A percentile compares a stretch with the other conserved stretches of the same genome.
These are phyloP conservation scores for Cuculus canorus DNA, from an alignment of 2,797 vertebrate genomes.

Conservation along the genomic window DNA sequence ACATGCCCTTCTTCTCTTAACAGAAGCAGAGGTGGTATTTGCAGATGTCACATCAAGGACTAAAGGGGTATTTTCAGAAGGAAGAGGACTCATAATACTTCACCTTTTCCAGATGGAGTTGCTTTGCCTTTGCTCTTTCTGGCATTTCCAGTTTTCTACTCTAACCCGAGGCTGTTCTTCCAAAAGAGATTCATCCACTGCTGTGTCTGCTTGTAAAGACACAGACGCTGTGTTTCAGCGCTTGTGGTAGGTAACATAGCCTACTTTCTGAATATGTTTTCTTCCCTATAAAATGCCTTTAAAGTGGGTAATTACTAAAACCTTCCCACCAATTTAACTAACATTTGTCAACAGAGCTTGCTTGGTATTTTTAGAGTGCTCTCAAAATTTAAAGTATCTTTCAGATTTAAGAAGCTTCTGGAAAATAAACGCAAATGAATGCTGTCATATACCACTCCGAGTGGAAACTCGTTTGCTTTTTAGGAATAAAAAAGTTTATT, in stretches of 20 bases:
- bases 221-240: not conserved
- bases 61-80: not conserved
- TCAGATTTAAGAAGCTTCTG: not conserved
- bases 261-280: not conserved
- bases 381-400: not conserved
- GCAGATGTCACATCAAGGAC: not conserved
- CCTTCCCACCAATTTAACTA: not conserved
- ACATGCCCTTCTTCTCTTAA: not conserved
- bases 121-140: not conserved
- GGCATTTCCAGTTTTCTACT: not conserved
- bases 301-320: not conserved
- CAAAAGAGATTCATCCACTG: not conserved
- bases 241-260: not conserved
- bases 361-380: not conserved
- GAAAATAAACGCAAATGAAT: not conserved
- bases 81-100: not conserved
- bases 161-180: not conserved
- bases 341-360: not conserved
- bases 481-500: not conserved
- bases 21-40: not conserved
- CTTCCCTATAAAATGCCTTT: not conserved
- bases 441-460: not conserved
- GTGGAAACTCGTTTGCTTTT: not conserved
- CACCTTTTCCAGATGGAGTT: not conserved
- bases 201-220: not conserved